Evolutionary conservation across 2,888 invertebrate species (phyloP).

Genomic region (Trichogramma evanescens): DNA sequence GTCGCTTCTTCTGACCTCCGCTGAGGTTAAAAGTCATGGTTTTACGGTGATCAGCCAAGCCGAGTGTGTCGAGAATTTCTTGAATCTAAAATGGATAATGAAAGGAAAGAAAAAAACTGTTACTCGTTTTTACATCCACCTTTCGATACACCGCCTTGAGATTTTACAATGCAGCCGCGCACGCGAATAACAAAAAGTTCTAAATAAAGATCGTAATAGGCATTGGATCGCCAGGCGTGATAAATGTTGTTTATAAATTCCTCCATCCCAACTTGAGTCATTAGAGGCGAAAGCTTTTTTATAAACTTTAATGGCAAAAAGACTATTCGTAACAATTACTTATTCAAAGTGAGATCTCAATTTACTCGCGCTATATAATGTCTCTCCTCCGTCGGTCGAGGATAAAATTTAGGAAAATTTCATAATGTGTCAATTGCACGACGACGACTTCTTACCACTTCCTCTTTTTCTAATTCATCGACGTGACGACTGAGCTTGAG

Average conservation of each 20-base stretch:
- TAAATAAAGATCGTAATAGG: no score
- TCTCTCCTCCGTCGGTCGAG: no score
- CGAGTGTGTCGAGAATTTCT: conserved; percentile 84
- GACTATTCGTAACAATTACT: no score
- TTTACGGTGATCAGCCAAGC: conserved; percentile 76
- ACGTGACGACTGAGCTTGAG: conserved; percentile 76
- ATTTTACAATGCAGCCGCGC: no score
- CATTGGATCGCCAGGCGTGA: no score
- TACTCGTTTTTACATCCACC: neutral
- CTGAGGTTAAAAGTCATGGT: conserved; percentile 89
- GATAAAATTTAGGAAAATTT: neutral
- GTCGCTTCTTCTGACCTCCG: conserved; percentile 90
- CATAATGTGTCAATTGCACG: no score
- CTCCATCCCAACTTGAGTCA: no score
- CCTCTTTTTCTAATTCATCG: conserved; percentile 63
- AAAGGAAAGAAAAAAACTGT: neutral
- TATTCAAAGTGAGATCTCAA: no score
- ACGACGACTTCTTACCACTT: conserved; percentile 61
- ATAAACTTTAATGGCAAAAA: neutral
- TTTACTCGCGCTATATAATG: no score
- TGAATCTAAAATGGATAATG: conserved; percentile 60
- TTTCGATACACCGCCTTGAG: neutral
- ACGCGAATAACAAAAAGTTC: no score
- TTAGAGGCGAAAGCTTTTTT: neutral
- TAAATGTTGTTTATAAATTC: no score